Base-by-base conservation (phyloP, 2,113 vertebrate species). In the Choloepus hoffmanni region DNA sequence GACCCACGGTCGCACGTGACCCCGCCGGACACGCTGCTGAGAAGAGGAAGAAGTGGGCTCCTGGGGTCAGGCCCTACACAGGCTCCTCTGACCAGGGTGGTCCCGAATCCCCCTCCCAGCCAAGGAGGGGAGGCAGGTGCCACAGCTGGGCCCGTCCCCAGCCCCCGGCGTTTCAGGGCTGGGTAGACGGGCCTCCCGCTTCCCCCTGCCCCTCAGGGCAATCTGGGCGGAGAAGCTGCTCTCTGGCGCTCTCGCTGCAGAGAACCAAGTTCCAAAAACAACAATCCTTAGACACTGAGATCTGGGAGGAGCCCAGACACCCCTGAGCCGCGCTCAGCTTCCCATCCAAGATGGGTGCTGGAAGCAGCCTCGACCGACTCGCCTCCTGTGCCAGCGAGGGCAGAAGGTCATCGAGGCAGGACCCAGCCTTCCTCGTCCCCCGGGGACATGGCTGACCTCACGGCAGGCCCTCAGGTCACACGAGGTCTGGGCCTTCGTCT, bases 301-400 rank as follows among this genome's bases (percentile, higher is more conserved):
- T 14, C 68, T 11, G 1, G 33, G 8, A 43, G 74, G 19, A 50
- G 4, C 0, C 5, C 5, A 8, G 40, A 50, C 5, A 6, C 23
- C 4, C 63, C 55, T 26, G 4, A 5, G 3, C 2, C 0, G 7
- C 33, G 3, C 30, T 74, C 62, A 1, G 91, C 60, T 3, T 4
- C 18, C 1, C 0, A 5, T 33, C 0, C 5, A 40, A 26, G 48
- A 14, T 1, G 5, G 19, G 43, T 7, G 43, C n/a, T 14, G 15
- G 5, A 28, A 30, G 14, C 3, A 2, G 58, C 9, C 1, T 21
- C 11, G 0, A 13, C 3, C 3, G 8, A 0, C 60, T 63, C 30
- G 5, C 26, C 73, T 60, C 30, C 18, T n/a, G 60, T 13, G 36
- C 16, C 33, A 53, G 9, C 2, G 2, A 23, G 84, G 7, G 53